phyloP scores from a whole-genome alignment of 2,797 vertebrate species.

The Mastacembelus armatus region DNA sequence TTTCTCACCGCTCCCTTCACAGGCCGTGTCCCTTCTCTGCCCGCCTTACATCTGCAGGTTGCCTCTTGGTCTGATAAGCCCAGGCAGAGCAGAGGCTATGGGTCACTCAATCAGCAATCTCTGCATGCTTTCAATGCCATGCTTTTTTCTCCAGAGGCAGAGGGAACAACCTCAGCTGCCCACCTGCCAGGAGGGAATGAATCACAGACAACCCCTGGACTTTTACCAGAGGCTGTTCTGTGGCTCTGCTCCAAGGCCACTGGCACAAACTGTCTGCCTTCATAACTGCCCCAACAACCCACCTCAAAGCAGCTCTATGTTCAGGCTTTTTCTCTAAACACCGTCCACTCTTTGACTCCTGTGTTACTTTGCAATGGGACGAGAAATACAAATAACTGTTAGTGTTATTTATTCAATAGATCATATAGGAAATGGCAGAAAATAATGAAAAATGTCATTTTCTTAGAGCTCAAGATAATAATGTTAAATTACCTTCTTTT shows the following conservation, averaged over 20 bases:
- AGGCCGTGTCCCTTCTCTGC: conserved; percentile 54
- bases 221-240: conserved; percentile 48
- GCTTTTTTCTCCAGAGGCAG: conserved; percentile 59
- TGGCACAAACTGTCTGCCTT: conserved; percentile 34
- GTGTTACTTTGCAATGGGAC: not conserved
- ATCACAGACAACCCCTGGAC: conserved; percentile 60
- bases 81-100: conserved; percentile 58
- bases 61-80: conserved; percentile 71
- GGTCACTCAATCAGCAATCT: conserved; percentile 80
- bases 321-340: not conserved
- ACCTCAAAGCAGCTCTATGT: conserved; percentile 21
- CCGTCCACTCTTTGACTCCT: not conserved
- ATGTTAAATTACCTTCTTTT: too few relatives aligned
- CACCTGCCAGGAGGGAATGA: conserved; percentile 73
- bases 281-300: conserved; percentile 10
- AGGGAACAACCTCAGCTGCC: conserved; percentile 62
- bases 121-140: conserved; percentile 70
- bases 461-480: not conserved
- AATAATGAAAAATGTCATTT: too few relatives aligned
- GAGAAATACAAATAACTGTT: too few relatives aligned
- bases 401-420: too few relatives aligned
- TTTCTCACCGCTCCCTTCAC: conserved; percentile 35
- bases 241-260: conserved; percentile 45
- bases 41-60: conserved; percentile 62
- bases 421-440: too few relatives aligned